Percentiles rank a stretch among this genome's conserved stretches.
Evolutionary conservation across 2,113 vertebrate genomes (phyloP).

Genomic region (Limanda limanda): DNA sequence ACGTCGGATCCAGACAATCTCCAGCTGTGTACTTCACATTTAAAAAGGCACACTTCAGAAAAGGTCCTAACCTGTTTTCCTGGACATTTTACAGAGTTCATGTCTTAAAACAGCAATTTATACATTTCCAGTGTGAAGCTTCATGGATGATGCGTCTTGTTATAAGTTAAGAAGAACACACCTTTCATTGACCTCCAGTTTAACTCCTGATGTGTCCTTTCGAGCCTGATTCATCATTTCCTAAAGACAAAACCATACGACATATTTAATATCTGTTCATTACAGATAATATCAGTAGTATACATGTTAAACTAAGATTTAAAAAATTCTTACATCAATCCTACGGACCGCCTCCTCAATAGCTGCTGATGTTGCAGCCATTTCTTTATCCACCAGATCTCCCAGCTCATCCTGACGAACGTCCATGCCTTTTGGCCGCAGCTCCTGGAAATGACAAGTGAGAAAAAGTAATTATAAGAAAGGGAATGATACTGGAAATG

Average conservation of each 20-base stretch:
- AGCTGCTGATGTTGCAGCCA: constrained; percentile 92
- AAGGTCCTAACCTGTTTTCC: too few relatives aligned
- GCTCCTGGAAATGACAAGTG: constrained; percentile 81
- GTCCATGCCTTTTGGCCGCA: constrained; percentile 92
- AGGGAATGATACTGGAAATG: background rate
- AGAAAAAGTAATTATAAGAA: background rate
- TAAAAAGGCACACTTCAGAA: too few relatives aligned
- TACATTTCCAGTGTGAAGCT: background rate
- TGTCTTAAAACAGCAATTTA: background rate
- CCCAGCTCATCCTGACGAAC: constrained; percentile 94
- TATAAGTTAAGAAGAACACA: constrained; percentile 69
- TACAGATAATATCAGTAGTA: background rate
- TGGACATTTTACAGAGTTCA: too few relatives aligned
- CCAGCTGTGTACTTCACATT: too few relatives aligned
- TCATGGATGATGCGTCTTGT: background rate
- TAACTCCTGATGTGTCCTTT: constrained; percentile 88
- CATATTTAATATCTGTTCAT: background rate
- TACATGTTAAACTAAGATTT: background rate
- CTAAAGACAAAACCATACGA: constrained; percentile 71
- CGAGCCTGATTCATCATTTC: constrained; percentile 98
- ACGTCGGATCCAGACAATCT: too few relatives aligned
- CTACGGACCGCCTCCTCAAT: constrained; percentile 94
- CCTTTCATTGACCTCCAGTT: constrained; percentile 98
- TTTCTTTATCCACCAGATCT: constrained; percentile 97
- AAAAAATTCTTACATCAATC: constrained; percentile 87